These are phyloP conservation scores for Zosterops lateralis DNA, from an alignment of 2,113 vertebrate genomes.

Conservation along the genomic window DNA sequence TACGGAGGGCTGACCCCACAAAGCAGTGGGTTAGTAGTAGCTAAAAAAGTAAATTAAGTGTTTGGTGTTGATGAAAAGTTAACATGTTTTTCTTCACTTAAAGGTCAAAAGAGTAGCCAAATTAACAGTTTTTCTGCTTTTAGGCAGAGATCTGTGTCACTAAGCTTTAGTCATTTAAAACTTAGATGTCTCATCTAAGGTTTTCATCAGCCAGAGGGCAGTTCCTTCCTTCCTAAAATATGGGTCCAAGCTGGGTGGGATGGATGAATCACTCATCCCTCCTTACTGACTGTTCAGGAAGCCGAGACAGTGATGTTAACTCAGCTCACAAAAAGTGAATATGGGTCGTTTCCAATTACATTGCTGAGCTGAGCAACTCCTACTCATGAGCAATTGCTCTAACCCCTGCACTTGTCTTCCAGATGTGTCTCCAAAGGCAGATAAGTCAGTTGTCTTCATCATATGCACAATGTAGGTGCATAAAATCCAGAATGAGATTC, in stretches of 20 bases:
- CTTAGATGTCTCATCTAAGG: constrained; percentile 4
- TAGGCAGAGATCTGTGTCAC: constrained; percentile 15
- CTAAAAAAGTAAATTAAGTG: neutral
- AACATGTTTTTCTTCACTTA: neutral
- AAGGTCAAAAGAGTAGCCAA: neutral
- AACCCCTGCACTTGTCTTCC: neutral
- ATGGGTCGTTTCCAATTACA: neutral
- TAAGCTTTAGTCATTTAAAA: constrained; percentile 24
- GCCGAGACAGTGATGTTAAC: neutral
- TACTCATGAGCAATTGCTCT: neutral
- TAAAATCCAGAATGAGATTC: neutral
- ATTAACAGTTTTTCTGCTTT: constrained; percentile 20
- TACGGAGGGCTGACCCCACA: neutral
- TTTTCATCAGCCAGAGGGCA: constrained; percentile 9
- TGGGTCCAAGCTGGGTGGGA: neutral
- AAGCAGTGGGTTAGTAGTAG: neutral
- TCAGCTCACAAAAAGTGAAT: neutral
- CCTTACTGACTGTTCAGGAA: constrained; percentile 48
- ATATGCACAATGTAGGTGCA: neutral
- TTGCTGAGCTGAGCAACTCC: neutral
- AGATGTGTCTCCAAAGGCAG: neutral
- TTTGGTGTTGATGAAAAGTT: neutral
- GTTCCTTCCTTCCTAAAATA: constrained; percentile 24
- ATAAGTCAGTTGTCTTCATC: neutral
- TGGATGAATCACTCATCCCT: constrained; percentile 35